Conservation (phyloP, 2,888 invertebrate species). For the Scaptomyza caliginosa region DNA sequence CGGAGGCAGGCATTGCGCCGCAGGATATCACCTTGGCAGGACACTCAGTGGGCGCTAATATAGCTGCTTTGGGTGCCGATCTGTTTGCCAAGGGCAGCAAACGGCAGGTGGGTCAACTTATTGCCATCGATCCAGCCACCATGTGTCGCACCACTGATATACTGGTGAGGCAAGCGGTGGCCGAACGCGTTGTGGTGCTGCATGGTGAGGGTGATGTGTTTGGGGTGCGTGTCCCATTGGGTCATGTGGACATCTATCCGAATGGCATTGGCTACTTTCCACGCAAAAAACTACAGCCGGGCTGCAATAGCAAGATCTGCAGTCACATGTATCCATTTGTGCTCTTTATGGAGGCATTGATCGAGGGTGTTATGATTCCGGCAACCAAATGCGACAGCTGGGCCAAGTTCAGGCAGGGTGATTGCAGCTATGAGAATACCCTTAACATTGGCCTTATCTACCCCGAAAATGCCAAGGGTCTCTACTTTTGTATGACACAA, state of each 20-base stretch:
- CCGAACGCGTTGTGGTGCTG: constrained; percentile 74
- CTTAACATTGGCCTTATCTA: constrained; percentile 74
- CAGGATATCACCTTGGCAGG: constrained; percentile 74
- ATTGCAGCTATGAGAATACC: constrained; percentile 70
- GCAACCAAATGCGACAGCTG: constrained; percentile 80
- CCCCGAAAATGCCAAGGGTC: constrained; percentile 66
- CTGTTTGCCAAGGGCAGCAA: constrained; percentile 60
- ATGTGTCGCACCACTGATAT: constrained; percentile 78
- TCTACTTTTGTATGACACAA: constrained; percentile 79
- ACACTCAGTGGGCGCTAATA: constrained; percentile 82
- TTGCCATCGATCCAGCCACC: constrained; percentile 80
- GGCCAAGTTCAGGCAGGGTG: constrained; percentile 70
- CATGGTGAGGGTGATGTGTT: constrained; percentile 81
- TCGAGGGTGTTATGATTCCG: constrained; percentile 76
- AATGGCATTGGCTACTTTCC: constrained; percentile 80
- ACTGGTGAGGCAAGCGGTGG: constrained; percentile 62
- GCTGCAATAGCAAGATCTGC: constrained; percentile 76
- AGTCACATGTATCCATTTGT: constrained; percentile 81
- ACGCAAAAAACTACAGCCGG: constrained; percentile 77
- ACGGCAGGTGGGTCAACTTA: constrained; percentile 67
- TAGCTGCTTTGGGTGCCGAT: constrained; percentile 78
- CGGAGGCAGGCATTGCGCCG: constrained; percentile 55
- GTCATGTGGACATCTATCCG: constrained; percentile 81
- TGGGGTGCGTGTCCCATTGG: constrained; percentile 70
- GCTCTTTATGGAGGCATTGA: constrained; percentile 80